phyloP scores from a whole-genome alignment of 2,797 vertebrate species.

The Sebastes flavidus region DNA sequence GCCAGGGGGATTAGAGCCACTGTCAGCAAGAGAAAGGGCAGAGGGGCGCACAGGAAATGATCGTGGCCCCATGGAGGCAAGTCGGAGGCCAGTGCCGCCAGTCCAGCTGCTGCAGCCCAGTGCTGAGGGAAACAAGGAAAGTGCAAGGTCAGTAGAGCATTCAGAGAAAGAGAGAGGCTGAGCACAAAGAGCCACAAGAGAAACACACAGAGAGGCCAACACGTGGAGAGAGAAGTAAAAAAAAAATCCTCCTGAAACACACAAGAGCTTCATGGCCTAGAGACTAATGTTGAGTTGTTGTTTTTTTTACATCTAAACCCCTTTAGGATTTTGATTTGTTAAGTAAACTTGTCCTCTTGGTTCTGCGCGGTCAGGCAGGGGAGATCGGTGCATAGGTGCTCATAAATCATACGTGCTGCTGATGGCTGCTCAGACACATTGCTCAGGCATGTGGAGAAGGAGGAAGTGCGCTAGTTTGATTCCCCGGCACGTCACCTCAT shows the following conservation, averaged over 20 bases:
- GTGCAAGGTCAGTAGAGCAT: slow-evolving; percentile 68
- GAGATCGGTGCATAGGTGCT: slow-evolving; percentile 43
- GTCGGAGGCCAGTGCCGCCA: slow-evolving; percentile 60
- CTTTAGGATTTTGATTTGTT: slow-evolving; percentile 25
- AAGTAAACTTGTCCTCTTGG: slow-evolving; percentile 27
- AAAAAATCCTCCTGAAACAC: slow-evolving; percentile 19
- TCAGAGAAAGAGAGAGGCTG: slow-evolving; percentile 35
- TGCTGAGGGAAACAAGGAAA: slow-evolving; percentile 56
- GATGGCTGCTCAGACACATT: slow-evolving; percentile 64
- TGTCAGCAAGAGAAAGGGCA: slow-evolving; percentile 76
- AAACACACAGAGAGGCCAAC: slow-evolving; percentile 31
- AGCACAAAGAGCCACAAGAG: slow-evolving; percentile 48
- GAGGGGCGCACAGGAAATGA: slow-evolving; percentile 79
- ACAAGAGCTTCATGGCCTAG: not conserved
- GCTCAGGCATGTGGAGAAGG: slow-evolving; percentile 75
- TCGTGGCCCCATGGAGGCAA: slow-evolving; percentile 67
- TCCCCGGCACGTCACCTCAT: slow-evolving; percentile 47
- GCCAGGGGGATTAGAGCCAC: slow-evolving; percentile 71
- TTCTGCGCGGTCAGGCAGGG: slow-evolving; percentile 12
- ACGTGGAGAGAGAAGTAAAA: slow-evolving; percentile 18
- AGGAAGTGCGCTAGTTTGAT: slow-evolving; percentile 70
- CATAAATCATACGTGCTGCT: slow-evolving; percentile 61
- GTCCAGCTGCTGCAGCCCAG: slow-evolving; percentile 70
- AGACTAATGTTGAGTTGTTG: not conserved
- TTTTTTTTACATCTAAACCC: not conserved